Base-by-base conservation (phyloP, 2,888 invertebrate species). In the Drosophila prolongata region DNA sequence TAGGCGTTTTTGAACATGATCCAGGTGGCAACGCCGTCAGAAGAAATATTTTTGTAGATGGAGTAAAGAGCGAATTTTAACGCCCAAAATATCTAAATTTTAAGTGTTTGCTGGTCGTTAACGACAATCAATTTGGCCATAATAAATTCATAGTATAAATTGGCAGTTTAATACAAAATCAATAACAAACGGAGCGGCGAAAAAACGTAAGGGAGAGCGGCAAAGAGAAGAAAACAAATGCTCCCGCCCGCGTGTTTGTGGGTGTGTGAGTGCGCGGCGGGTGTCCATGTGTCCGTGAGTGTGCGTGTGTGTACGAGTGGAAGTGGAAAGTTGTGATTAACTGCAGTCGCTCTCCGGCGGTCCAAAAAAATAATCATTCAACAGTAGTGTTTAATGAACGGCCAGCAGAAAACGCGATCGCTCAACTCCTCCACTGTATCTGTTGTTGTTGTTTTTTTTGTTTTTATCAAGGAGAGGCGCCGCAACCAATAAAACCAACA, bases 321-420 rank as follows among this genome's bases (percentile, higher is more conserved):
- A 47, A 67, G 47, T 60, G 66, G 66, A 65, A 61, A 71, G 69
- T 78, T 78, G 57, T 79, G 88, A 85, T 82, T 87, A 85, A 80
- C 62, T 81, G 80, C 77, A 70, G 74, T 53, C 16, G 60, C 47
- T 61, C 30, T 40, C 65, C 66, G 70, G 47, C 46, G 11, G 54
- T 65, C 34, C 35, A 19, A 47, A 27, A 56, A 59, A 74, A 69
- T 16, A 84, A 68, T 60, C 65, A 75, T 75, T 75, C 52, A 69
- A 52, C 38, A 61, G 47, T 66, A 80, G 72, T 84, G 78, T 73
- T 84, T 57, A 70, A 64, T 43, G 50, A 68, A 74, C 65, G 66
- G 69, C 52, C 67, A 61, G 42, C 47, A 54, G 53, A 34, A 44
- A 44, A 44, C 65, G 37, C 60, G 40, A 62, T 66, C 46, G 46